Evolutionary conservation across 1,140 invertebrate species (phyloP).

Genomic region (Eueides isabella): DNA sequence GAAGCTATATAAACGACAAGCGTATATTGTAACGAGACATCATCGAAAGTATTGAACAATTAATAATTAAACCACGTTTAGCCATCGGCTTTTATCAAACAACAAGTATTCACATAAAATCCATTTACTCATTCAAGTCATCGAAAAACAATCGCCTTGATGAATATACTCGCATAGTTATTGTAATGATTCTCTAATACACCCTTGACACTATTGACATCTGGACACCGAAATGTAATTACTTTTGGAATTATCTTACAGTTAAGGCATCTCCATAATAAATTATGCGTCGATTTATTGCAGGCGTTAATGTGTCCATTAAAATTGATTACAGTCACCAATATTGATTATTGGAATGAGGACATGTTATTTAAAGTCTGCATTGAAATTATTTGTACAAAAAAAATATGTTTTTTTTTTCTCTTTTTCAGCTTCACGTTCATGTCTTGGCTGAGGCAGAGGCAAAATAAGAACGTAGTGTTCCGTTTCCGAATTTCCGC

Average conservation of each 20-base stretch:
- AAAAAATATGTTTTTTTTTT: too few relatives aligned
- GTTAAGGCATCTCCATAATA: slow-evolving; percentile 6
- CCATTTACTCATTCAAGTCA: neutral
- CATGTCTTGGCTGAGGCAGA: too few relatives aligned
- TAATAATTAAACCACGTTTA: slow-evolving; percentile 9
- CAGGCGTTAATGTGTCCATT: slow-evolving; percentile 15
- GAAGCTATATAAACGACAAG: too few relatives aligned
- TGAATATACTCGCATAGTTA: neutral
- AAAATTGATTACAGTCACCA: slow-evolving; percentile 21
- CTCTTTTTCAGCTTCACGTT: too few relatives aligned
- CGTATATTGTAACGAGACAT: neutral
- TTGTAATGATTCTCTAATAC: slow-evolving; percentile 9
- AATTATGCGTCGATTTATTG: slow-evolving; percentile 2
- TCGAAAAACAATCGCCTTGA: slow-evolving; percentile 7
- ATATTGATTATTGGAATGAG: slow-evolving; percentile 13
- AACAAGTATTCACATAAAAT: neutral
- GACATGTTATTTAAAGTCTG: neutral
- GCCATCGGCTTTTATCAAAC: neutral
- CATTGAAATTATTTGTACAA: neutral
- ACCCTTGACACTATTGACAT: slow-evolving; percentile 39
- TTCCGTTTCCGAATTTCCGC: too few relatives aligned
- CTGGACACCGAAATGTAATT: slow-evolving; percentile 38
- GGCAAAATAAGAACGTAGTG: too few relatives aligned
- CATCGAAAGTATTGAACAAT: neutral
- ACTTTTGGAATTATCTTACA: slow-evolving; percentile 18